Evolutionary conservation across 2,113 vertebrate species (phyloP).

Genomic region (Clarias magur): DNA sequence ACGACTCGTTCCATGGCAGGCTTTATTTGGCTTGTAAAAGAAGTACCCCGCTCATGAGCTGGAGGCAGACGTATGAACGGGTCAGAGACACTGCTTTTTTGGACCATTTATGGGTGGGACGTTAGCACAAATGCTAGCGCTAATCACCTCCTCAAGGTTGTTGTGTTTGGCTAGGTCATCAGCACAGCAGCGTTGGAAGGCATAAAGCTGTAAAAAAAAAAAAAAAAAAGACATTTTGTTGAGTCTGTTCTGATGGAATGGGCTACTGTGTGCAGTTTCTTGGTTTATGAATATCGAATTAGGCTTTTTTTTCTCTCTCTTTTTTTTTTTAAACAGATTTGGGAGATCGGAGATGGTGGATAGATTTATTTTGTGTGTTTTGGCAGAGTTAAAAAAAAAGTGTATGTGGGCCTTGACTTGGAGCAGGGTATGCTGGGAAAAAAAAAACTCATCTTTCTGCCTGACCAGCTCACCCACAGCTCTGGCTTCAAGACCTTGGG

Average conservation of each 20-base stretch:
- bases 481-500: constrained; percentile 54
- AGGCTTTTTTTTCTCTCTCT: constrained; percentile 4
- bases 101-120: constrained; percentile 68
- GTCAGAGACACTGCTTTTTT: constrained; percentile 57
- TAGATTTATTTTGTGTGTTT: constrained; percentile 35
- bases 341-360: not conserved
- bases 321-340: constrained; percentile 6
- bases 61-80: constrained; percentile 55
- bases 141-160: constrained; percentile 75
- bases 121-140: constrained; percentile 43
- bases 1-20: constrained; percentile 74
- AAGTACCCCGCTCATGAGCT: not conserved
- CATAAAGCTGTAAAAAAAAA: constrained; percentile 18
- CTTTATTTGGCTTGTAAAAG: constrained; percentile 77
- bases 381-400: constrained; percentile 56
- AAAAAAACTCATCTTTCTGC: constrained; percentile 64
- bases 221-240: not conserved
- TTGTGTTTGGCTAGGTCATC: constrained; percentile 50
- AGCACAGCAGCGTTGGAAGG: constrained; percentile 17
- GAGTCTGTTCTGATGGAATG: not conserved
- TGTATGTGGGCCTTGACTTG: not conserved
- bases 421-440: constrained; percentile 57
- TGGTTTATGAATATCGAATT: constrained; percentile 28
- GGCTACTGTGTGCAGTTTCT: not conserved
- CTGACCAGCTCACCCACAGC: constrained; percentile 62